Base-by-base conservation (phyloP, 1,140 invertebrate species). In the Zaprionus africanus region DNA sequence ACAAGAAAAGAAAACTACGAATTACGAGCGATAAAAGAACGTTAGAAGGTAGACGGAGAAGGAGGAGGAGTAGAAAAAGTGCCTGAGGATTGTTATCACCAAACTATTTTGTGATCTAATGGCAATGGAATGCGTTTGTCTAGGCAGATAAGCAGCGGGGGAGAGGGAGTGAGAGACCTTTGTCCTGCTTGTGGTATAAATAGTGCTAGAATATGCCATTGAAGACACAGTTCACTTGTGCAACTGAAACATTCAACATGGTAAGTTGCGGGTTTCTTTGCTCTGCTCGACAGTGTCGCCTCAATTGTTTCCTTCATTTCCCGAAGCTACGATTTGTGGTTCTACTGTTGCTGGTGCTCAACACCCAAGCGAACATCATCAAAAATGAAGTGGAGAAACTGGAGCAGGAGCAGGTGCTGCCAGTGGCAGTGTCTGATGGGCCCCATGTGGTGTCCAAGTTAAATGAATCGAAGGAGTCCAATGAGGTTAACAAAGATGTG, bases 181-280 rank as follows among this genome's bases (percentile, higher is more conserved):
- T 56, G 70, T 76, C 31, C 51, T n/a, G 24, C 12, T 0, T 7
- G 31, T 13, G 73, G 73, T 83, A 87, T 87, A 87, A 83, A 87
- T 68, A 78, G 56, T 58, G 51, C 7, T 13, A 7, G 2, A 24
- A 36, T 24, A 13, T 36, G 0, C 9, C 17, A 51, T 28, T 24
- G 53, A 22, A 65, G 49, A 36, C 78, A 87, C 78, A 87, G 83
- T 87, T 73, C 81, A 56, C 74, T 79, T 85, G 78, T 70, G 59
- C 59, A 70, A 57, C 58, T 75, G 66, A 69, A 64, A 58, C n/a
- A 54, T 53, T 81, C 84, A 87, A 72, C 17, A 87, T 87, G 83
- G 83, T 87, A 87, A 88, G 83, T 83, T 57, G n/a, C 54, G 31
- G 41, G 19, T 56, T 26, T 6, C 38, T 57, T 9, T 9, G 34